phyloP scores from a whole-genome alignment of 2,888 invertebrate genomes.

The Adelognathus sp. region DNA sequence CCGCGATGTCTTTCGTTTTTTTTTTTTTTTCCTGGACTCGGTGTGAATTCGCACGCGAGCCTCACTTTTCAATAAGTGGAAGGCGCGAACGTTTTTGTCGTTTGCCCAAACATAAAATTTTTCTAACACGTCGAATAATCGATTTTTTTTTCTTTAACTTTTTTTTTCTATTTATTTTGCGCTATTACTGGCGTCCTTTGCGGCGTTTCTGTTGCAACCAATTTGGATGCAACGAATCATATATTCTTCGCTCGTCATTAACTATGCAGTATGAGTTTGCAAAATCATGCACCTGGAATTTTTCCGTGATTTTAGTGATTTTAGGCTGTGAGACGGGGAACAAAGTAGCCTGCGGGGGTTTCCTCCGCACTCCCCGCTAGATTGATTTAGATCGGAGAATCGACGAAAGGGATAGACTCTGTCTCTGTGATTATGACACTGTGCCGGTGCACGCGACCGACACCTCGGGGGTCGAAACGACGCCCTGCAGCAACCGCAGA shows the following conservation, averaged over 20 bases:
- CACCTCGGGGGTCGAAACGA: slow-evolving; percentile 59
- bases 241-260: background rate
- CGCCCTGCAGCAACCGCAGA: slow-evolving; percentile 43
- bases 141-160: background rate
- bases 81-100: slow-evolving; percentile 36
- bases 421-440: slow-evolving; percentile 73
- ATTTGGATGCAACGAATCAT: slow-evolving; percentile 14
- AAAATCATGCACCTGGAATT: too few relatives aligned
- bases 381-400: slow-evolving; percentile 64
- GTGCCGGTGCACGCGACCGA: slow-evolving; percentile 74
- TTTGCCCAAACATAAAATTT: slow-evolving; percentile 35
- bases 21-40: background rate
- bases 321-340: too few relatives aligned
- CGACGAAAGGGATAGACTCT: slow-evolving; percentile 41
- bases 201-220: background rate
- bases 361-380: slow-evolving; percentile 23
- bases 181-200: too few relatives aligned
- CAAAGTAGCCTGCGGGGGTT: background rate
- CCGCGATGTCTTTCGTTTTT: slow-evolving; percentile 11
- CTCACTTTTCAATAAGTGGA: slow-evolving; percentile 29
- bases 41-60: too few relatives aligned
- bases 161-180: background rate
- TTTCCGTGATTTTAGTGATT: too few relatives aligned
- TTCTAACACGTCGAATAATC: background rate
- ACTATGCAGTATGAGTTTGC: too few relatives aligned